A percentile compares a stretch with the other conserved stretches of the same genome.
Conservation (phyloP, 2,888 invertebrate species). For the Callinectes sapidus region DNA sequence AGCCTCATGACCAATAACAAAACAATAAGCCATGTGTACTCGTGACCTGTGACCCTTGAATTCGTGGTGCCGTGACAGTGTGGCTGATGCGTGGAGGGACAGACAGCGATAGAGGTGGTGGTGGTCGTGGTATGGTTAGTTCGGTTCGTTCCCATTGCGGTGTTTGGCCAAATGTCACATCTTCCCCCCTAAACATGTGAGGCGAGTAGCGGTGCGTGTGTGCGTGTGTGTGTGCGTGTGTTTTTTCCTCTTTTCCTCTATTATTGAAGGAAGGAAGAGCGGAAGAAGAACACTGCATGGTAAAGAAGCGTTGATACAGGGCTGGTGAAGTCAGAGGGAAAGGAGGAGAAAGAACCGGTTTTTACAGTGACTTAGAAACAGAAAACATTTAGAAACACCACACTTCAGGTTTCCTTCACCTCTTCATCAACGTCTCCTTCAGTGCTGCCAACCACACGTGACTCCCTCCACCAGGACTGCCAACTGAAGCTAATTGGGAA, state of each 20-base stretch:
- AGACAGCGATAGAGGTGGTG: not conserved
- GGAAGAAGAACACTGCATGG: not conserved
- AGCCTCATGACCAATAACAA: not conserved
- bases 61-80: not conserved
- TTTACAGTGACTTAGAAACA: not conserved
- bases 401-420: not conserved
- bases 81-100: not conserved
- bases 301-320: not conserved
- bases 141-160: not conserved
- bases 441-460: constrained; percentile 6
- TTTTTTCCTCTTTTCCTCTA: not conserved
- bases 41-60: not conserved
- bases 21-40: not conserved
- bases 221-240: not conserved
- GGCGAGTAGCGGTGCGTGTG: not conserved
- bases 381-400: not conserved
- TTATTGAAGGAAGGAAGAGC: not conserved
- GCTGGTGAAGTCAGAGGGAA: not conserved
- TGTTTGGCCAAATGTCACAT: constrained; percentile 5
- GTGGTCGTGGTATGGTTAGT: not conserved
- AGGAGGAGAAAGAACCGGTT: not conserved
- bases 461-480: not conserved
- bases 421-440: not conserved
- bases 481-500: not conserved
- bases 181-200: constrained; percentile 7